These are phyloP conservation scores for Pseudorhombus dupliciocellatus DNA, from an alignment of 2,113 vertebrate species.

Conservation along the genomic window DNA sequence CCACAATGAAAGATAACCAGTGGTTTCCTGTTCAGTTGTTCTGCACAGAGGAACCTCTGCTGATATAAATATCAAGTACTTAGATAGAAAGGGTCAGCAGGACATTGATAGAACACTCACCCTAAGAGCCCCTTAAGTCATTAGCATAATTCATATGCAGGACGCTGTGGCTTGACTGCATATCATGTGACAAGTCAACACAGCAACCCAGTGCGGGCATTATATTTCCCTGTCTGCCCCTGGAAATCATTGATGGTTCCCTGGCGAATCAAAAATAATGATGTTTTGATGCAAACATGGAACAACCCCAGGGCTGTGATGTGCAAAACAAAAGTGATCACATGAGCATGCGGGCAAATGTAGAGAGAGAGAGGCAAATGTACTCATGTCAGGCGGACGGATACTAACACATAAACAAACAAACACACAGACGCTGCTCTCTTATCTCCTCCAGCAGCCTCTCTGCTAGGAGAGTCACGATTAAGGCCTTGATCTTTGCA, in stretches of 20 bases:
- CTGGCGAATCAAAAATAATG: conserved; percentile 16
- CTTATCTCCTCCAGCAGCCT: conserved; percentile 53
- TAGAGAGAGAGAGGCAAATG: conserved; percentile 11
- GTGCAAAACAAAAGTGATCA: not conserved
- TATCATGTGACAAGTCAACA: conserved; percentile 24
- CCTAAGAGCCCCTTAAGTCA: conserved; percentile 46
- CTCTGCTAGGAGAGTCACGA: conserved; percentile 46
- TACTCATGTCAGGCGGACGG: conserved; percentile 28
- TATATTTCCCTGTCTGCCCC: conserved; percentile 37
- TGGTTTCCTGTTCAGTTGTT: too few species aligned
- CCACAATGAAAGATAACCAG: too few species aligned
- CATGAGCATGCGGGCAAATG: not conserved
- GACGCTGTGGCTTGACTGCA: conserved; percentile 6
- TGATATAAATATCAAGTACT: too few species aligned
- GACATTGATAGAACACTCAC: conserved; percentile 41
- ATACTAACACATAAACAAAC: conserved; percentile 19
- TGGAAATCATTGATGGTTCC: conserved; percentile 47
- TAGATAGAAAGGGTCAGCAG: not conserved
- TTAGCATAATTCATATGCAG: conserved; percentile 56
- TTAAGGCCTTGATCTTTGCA: conserved; percentile 53
- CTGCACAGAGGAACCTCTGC: too few species aligned
- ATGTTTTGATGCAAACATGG: conserved; percentile 7
- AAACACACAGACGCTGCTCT: not conserved
- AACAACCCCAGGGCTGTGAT: conserved; percentile 6
- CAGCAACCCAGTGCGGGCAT: conserved; percentile 23